A percentile compares a stretch with the other conserved stretches of the same genome.
phyloP scores from a whole-genome alignment of 2,797 vertebrate genomes.

The Myripristis murdjan region DNA sequence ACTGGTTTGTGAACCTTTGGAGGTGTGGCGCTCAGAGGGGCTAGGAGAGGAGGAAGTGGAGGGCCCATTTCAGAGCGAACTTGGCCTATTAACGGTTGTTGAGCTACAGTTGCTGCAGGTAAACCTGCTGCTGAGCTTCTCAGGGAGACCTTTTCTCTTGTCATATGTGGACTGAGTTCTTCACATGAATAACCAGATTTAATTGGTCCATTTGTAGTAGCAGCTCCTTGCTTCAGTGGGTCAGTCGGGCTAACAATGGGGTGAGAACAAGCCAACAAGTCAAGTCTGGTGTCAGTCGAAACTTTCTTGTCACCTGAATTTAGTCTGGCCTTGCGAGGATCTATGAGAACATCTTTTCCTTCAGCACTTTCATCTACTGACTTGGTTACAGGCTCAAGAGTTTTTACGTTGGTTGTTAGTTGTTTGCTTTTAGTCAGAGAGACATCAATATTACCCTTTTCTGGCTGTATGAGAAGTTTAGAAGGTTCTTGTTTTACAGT shows the following conservation, averaged over 20 bases:
- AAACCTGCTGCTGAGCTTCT: conserved; percentile 45
- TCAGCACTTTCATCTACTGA: conserved; percentile 4
- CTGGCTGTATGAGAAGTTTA: conserved; percentile 7
- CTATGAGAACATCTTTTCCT: conserved; percentile 6
- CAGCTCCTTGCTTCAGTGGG: conserved; percentile 8
- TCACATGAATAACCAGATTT: neutral
- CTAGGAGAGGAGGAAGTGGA: conserved; percentile 91
- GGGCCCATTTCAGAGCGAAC: conserved; percentile 92
- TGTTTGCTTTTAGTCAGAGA: neutral
- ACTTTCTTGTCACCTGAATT: neutral
- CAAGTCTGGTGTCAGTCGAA: neutral
- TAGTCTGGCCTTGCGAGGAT: conserved; percentile 3
- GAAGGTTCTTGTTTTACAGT: conserved; percentile 28
- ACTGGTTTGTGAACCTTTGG: conserved; percentile 78
- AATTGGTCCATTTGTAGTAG: conserved; percentile 14
- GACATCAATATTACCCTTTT: neutral
- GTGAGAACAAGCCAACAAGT: neutral
- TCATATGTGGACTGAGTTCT: neutral
- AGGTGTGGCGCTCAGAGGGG: conserved; percentile 89
- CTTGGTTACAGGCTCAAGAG: neutral
- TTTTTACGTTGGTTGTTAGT: conserved; percentile 4
- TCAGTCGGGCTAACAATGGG: neutral
- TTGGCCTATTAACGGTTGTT: conserved; percentile 77
- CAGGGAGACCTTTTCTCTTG: conserved; percentile 6
- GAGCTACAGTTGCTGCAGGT: conserved; percentile 61